Base-by-base conservation (phyloP, 2,888 invertebrate genomes). In the Blastobasis adustella region DNA sequence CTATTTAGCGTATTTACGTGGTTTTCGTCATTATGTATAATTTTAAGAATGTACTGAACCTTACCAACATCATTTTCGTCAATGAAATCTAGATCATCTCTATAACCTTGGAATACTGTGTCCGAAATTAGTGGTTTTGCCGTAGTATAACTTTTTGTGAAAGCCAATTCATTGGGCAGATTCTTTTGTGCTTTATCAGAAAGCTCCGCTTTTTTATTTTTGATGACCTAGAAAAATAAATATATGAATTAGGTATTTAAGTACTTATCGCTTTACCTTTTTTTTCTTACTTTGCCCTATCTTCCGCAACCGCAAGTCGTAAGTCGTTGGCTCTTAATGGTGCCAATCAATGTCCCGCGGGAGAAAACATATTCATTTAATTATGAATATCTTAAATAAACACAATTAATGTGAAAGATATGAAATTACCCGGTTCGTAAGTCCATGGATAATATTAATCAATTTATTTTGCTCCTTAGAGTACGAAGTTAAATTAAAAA, bases 11-110 rank as follows among this genome's bases (percentile, higher is more conserved):
- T 23, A 23, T 23, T 23, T 23, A 23, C 23, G 23, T 23, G 23
- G 23, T 23, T 2, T 23, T 23, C 23, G 23, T 23, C n/a, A n/a
- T n/a, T 36, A 10, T 36, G 8, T 45, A 10, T 23, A 5, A 45
- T 23, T 45, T 10, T 36, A 23, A 23, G 23, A 10, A 5, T 5
- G 6, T 42, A 8, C 52, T 23, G 23, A 23, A 23, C 23, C 81
- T 74, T 61, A 89, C 92, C 95, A 48, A 95, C 90, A 76, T 95
- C 94, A 64, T 93, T 93, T 72, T 95, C 95, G 67, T 95, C 95
- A 54, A 93, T 93, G 50, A 91, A 93, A 67, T 95, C 95, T 59
- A 95, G 86, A 79, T 95, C 95, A 67, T 95, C 95, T 56, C 93
- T 92, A 39, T 93, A 86, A 38, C 92, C 93, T 66, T 92, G 91